These are phyloP conservation scores for Elymnias hypermnestra DNA, from an alignment of 1,140 invertebrate genomes.

Conservation along the genomic window DNA sequence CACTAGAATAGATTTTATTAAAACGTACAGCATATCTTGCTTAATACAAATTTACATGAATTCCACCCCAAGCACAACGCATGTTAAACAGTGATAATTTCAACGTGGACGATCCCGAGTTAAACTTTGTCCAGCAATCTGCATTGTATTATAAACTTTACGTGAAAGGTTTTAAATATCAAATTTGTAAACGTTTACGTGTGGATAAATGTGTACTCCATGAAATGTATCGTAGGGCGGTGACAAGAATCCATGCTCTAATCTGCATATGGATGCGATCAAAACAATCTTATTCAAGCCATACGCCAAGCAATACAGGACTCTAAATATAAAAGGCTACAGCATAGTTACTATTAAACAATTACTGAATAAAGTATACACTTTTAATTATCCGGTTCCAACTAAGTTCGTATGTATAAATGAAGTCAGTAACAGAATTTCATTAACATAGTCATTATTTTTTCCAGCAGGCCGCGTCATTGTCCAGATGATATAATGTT, in stretches of 20 bases:
- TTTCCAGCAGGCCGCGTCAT: conserved; percentile 26
- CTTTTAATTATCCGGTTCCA: conserved; percentile 29
- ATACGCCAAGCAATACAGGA: conserved; percentile 25
- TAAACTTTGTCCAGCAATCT: not conserved
- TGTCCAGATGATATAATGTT: conserved; percentile 35
- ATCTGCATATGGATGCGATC: conserved; percentile 51
- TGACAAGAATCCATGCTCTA: conserved; percentile 52
- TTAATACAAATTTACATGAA: conserved; percentile 20
- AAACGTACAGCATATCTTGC: not conserved
- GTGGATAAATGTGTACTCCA: conserved; percentile 30
- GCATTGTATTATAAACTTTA: conserved; percentile 11
- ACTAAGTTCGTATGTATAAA: conserved; percentile 33
- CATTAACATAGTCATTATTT: conserved; percentile 29
- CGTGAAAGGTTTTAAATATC: conserved; percentile 4
- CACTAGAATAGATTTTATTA: not conserved
- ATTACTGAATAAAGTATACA: conserved; percentile 16
- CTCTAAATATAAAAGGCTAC: conserved; percentile 20
- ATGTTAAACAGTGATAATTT: conserved; percentile 61
- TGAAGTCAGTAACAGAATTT: conserved; percentile 27
- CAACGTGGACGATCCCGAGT: conserved; percentile 23
- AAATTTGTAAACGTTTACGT: conserved; percentile 3
- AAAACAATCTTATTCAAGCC: conserved; percentile 29
- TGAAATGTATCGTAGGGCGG: conserved; percentile 42
- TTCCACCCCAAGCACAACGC: conserved; percentile 17
- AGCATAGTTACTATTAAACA: conserved; percentile 18